Percentiles rank a stretch among this genome's conserved stretches.
Conservation (phyloP, 2,888 invertebrate species). For the Augochlorella aurata region DNA sequence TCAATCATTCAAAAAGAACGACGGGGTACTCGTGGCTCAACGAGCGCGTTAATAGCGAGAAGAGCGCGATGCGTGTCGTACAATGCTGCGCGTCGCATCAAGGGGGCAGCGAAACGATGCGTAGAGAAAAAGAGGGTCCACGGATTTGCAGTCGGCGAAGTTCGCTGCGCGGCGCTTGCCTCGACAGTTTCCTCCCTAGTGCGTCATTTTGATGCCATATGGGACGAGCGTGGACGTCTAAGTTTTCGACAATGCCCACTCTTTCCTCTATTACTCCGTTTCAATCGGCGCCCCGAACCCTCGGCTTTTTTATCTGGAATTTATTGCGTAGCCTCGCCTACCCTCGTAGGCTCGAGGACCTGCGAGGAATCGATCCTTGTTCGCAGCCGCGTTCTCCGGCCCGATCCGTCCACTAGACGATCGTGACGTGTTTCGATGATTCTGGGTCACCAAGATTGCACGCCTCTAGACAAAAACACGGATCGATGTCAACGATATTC, state of each 20-base stretch:
- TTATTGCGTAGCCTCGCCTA: slow-evolving; percentile 39
- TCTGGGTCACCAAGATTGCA: neutral
- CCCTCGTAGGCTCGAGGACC: slow-evolving; percentile 16
- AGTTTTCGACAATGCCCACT: slow-evolving; percentile 69
- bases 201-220: slow-evolving; percentile 76
- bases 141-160: slow-evolving; percentile 52
- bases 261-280: slow-evolving; percentile 50
- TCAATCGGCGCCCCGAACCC: slow-evolving; percentile 34
- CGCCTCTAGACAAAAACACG: neutral
- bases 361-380: slow-evolving; percentile 28
- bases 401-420: neutral
- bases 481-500: slow-evolving; percentile 25
- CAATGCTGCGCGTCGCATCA: slow-evolving; percentile 61
- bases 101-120: slow-evolving; percentile 30
- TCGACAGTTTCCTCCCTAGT: slow-evolving; percentile 51
- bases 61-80: slow-evolving; percentile 62
- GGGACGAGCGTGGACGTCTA: slow-evolving; percentile 67
- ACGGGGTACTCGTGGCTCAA: slow-evolving; percentile 53
- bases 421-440: slow-evolving; percentile 1
- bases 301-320: slow-evolving; percentile 34
- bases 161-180: slow-evolving; percentile 43
- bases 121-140: slow-evolving; percentile 22
- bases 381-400: neutral
- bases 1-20: slow-evolving; percentile 69
- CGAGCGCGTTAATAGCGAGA: slow-evolving; percentile 63